Evolutionary conservation across 2,797 vertebrate genomes (phyloP).

Genomic region (Hybognathus amarus): DNA sequence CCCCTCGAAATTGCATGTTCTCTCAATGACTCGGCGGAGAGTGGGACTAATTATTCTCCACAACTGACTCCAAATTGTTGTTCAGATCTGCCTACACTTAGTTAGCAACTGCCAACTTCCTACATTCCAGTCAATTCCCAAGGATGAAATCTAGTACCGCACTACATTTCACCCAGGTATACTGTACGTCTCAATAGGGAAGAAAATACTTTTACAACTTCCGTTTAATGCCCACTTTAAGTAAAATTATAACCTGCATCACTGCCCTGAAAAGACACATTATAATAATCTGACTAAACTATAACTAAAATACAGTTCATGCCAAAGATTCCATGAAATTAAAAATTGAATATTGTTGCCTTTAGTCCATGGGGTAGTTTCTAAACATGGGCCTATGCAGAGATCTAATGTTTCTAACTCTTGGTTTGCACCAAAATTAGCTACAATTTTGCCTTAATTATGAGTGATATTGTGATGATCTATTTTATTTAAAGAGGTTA

Average conservation of each 20-base stretch:
- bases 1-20: background rate
- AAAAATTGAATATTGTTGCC: background rate
- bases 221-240: background rate
- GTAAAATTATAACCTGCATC: background rate
- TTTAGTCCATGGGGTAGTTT: background rate
- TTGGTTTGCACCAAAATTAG: constrained; percentile 10
- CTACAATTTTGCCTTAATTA: background rate
- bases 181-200: background rate
- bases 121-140: background rate
- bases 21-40: background rate
- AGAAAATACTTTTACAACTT: background rate
- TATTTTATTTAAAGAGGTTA: constrained; percentile 9
- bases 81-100: background rate
- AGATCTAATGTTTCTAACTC: background rate
- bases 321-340: background rate
- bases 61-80: background rate
- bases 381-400: background rate
- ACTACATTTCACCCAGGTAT: background rate
- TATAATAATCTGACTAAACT: background rate
- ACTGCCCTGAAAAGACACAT: background rate
- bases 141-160: background rate
- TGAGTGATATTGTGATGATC: background rate
- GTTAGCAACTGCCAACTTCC: background rate
- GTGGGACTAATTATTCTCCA: background rate
- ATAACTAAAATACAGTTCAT: background rate